Evolutionary conservation across 2,113 vertebrate genomes (phyloP), one percentile per base, ranked within the genome.

Genomic region (Chionomys nivalis): DNA sequence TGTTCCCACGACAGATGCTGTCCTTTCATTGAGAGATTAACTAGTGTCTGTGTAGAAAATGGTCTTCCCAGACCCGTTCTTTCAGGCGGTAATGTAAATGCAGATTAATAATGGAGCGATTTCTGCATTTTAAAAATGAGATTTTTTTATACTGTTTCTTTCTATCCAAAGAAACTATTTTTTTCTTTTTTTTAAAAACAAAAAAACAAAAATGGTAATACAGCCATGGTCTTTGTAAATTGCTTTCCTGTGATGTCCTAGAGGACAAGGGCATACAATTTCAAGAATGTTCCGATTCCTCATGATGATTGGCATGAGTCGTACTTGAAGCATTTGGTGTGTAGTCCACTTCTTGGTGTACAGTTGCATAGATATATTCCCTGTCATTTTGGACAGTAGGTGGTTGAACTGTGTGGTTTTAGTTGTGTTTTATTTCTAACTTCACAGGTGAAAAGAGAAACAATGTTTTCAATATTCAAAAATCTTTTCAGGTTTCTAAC

Each of bases 111-210:
- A 97, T 98, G 95, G 97, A 98, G 94, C 95, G 97, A 98, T 97
- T 98, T 98, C 97, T 98, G 97, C 97, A 96, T 98, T 98, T 98
- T 98, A 94, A 97, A 94, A 96, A 97, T 95, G 81, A 96, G 96
- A 89, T 93, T 96, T 97, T 95, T 98, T 98, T 96, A 98, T 97
- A 97, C 96, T 98, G 96, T 98, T 98, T 98, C 97, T 98, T 98
- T 98, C 98, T 98, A 98, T 98, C 98, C 98, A 99, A 99, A 99
- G 98, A 99, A 98, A 97, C 97, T 97, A 96, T 98, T 98, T 97
- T 97, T 96, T 98, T 96, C 96, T 93, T 96, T 98, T 98, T 98
- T 96, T 39, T 28, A 87, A 94, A 97, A 97, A 97, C 95, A 97
- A 97, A 28, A 87, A 94, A 97, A 97, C 97, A 95, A 97, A 97